Conservation (phyloP, 2,888 invertebrate species). For the Rhamphomyia laevipes region DNA sequence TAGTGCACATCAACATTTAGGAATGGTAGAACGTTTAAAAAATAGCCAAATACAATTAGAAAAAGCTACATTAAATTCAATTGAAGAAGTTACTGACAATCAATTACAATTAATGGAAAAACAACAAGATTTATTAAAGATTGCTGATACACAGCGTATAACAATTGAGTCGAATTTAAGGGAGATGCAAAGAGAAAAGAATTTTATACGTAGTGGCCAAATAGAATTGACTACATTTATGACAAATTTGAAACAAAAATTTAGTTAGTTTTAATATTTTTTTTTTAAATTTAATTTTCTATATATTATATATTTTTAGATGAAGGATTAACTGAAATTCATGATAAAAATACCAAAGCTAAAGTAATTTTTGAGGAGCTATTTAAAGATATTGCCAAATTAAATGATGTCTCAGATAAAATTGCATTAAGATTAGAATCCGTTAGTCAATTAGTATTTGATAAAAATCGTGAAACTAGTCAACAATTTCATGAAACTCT, state of each 20-base stretch:
- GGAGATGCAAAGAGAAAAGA: conserved; percentile 46
- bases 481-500: conserved; percentile 41
- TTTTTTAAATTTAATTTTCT: neutral
- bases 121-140: conserved; percentile 31
- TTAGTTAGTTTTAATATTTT: conserved; percentile 25
- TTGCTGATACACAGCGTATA: conserved; percentile 7
- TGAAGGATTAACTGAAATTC: conserved; percentile 27
- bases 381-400: conserved; percentile 41
- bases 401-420: conserved; percentile 40
- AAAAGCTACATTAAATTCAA: conserved; percentile 35
- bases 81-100: conserved; percentile 36
- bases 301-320: conserved; percentile 16
- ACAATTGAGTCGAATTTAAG: conserved; percentile 37
- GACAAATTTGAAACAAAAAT: conserved; percentile 41
- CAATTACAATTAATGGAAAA: conserved; percentile 40
- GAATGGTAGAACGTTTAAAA: conserved; percentile 31
- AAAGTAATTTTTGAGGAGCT: conserved; percentile 43
- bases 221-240: conserved; percentile 41
- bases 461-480: conserved; percentile 39
- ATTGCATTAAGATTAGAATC: conserved; percentile 24
- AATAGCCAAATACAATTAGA: conserved; percentile 40
- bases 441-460: conserved; percentile 1
- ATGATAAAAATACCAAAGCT: conserved; percentile 39
- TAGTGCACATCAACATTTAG: conserved; percentile 41
- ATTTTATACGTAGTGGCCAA: conserved; percentile 46